Evolutionary conservation across 2,888 invertebrate species (phyloP), one percentile per base, ranked within the genome.

Genomic region (Chirona hameri): DNA sequence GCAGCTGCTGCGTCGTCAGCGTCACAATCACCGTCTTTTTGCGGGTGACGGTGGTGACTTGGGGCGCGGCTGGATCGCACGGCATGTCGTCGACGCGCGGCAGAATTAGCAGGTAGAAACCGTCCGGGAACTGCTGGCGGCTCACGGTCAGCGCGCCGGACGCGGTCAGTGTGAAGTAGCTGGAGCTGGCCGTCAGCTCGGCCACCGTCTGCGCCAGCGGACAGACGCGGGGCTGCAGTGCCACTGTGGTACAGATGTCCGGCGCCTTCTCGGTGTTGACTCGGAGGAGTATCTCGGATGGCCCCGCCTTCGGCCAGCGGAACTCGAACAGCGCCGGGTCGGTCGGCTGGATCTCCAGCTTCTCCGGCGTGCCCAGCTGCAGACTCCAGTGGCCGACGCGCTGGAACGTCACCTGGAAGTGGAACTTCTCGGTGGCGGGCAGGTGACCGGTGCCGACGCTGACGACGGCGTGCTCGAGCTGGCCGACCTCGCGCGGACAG

Each of bases 21-120:
- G 97, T 96, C 87, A 97, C 96, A 84, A 97, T 89, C 87, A 94
- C 95, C 87, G 95, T 95, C 86, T 95, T 94, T 0, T 95, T 95
- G 86, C 95, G 46, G 4, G 76, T 29, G 12, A 81, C 52, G 18
- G 57, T 52, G 69, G 72, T 60, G n/a, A 46, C 24, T 5, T 84
- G 24, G 0, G 76, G 76, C 46, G 76, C 76, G 10, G 7, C 10
- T 12, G 24, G 76, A 24, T 76, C 85, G 39, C 85, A 85, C 18
- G 84, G 82, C 65, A 84, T 84, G 86, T 85, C 82, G 24, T 72
- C 29, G 48, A 83, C 76, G 69, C 79, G 60, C 4, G 83, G 72
- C 81, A 83, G 76, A 9, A 79, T 31, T 9, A 82, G 57, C 15
- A 82, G 81, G 48, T 72, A 81, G 82, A 82, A 83, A 10, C 79